Evolutionary conservation across 2,113 vertebrate genomes (phyloP).

Genomic region (Eptatretus burgeri): DNA sequence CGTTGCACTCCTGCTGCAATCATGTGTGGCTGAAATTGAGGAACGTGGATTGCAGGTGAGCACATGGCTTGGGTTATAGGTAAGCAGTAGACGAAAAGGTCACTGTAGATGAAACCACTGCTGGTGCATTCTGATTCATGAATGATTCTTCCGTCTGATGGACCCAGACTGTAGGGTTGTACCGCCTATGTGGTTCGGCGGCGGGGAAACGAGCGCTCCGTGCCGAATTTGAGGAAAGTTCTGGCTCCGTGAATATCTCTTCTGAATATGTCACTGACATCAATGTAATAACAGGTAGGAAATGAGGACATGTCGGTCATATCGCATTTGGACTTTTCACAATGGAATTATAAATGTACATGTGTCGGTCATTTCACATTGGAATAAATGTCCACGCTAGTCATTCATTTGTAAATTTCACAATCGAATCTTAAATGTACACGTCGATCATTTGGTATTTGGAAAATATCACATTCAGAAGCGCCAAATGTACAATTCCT

Average conservation of each 20-base stretch:
- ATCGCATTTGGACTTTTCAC: constrained; percentile 11
- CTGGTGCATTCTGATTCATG: too few species aligned
- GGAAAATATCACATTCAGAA: background rate
- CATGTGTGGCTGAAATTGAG: constrained; percentile 79
- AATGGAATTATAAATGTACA: constrained; percentile 10
- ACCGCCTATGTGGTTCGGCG: constrained; percentile 68
- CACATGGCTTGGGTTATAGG: too few species aligned
- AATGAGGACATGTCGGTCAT: too few species aligned
- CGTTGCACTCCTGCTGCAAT: constrained; percentile 64
- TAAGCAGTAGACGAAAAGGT: too few species aligned
- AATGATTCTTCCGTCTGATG: too few species aligned
- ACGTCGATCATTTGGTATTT: too few species aligned
- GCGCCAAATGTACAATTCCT: constrained; percentile 10
- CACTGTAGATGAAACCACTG: too few species aligned
- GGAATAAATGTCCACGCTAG: too few species aligned
- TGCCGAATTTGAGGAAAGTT: constrained; percentile 74
- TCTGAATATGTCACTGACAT: constrained; percentile 74
- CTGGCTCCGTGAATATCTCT: constrained; percentile 35
- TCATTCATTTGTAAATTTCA: too few species aligned
- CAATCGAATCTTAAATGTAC: too few species aligned
- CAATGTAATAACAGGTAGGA: constrained; percentile 91
- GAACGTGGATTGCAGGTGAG: constrained; percentile 88
- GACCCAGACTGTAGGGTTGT: constrained; percentile 68
- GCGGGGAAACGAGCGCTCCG: constrained; percentile 90
- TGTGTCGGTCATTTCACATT: constrained; percentile 2